phyloP scores from a whole-genome alignment of 2,797 vertebrate species.

The Nyctalus aviator region DNA sequence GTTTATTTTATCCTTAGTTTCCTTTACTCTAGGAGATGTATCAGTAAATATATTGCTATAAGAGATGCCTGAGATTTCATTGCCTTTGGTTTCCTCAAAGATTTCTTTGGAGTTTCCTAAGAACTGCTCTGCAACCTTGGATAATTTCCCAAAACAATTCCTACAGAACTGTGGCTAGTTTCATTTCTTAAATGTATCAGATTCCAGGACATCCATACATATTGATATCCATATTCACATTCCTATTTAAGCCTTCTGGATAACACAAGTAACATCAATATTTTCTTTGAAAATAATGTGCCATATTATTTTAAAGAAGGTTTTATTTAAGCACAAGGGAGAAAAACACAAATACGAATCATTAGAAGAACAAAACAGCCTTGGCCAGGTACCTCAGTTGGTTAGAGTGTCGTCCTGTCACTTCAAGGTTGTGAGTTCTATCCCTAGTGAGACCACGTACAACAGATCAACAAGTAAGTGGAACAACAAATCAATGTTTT shows the following conservation, averaged over 20 bases:
- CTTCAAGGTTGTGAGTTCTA: neutral
- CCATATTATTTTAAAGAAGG: neutral
- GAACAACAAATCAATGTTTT: neutral
- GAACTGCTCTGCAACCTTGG: neutral
- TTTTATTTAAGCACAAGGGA: neutral
- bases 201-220: neutral
- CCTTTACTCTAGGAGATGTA: too few species aligned
- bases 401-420: neutral
- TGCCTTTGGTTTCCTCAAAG: too few species aligned
- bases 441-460: neutral
- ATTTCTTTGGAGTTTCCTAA: neutral
- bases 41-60: too few species aligned
- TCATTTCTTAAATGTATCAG: neutral
- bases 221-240: neutral
- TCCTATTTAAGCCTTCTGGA: neutral
- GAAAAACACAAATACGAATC: neutral
- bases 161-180: neutral
- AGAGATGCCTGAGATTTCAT: too few species aligned
- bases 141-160: neutral
- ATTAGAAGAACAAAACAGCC: neutral
- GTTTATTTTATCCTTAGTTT: too few species aligned
- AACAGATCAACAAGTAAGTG: neutral
- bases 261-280: neutral
- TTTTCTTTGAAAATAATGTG: constrained; percentile 1
- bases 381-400: neutral